phyloP scores from a whole-genome alignment of 1,140 invertebrate genomes.

The Drosophila quadrilineata region DNA sequence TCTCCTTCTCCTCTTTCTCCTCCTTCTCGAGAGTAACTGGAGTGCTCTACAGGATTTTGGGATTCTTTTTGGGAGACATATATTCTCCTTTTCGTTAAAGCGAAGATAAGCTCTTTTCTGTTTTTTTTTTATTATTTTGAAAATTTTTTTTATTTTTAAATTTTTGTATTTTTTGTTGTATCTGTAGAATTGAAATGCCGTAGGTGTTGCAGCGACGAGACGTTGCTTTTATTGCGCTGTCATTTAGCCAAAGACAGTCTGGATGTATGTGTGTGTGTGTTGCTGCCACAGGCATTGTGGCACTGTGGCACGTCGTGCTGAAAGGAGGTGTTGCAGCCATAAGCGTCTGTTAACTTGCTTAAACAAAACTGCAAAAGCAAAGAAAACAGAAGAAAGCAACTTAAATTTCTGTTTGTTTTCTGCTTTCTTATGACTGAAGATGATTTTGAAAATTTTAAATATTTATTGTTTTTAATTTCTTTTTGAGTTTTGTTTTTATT shows the following conservation, averaged over 20 bases:
- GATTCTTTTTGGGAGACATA: conserved; percentile 43
- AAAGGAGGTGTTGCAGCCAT: conserved; percentile 69
- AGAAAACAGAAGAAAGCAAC: background rate
- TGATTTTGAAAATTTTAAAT: too few species aligned
- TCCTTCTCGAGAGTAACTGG: background rate
- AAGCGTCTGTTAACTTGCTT: conserved; percentile 75
- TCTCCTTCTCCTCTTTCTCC: too few species aligned
- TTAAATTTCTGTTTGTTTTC: conserved; percentile 42
- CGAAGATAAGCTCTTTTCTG: too few species aligned
- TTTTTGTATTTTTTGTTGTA: conserved; percentile 10
- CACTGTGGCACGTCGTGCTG: conserved; percentile 18
- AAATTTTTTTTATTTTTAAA: too few species aligned
- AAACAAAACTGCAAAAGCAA: conserved; percentile 5
- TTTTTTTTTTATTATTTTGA: too few species aligned
- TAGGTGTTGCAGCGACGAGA: conserved; percentile 61
- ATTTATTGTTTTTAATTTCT: too few species aligned
- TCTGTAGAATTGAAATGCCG: conserved; percentile 58
- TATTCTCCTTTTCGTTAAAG: too few species aligned
- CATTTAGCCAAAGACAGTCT: too few species aligned
- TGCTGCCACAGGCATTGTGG: background rate
- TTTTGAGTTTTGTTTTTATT: conserved; percentile 15
- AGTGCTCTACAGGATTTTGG: conserved; percentile 43
- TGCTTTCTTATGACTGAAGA: too few species aligned
- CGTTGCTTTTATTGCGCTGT: conserved; percentile 53
- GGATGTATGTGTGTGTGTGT: too few species aligned